Evolutionary conservation across 2,888 invertebrate species (phyloP), one percentile per base, ranked within the genome.

Genomic region (Callyntrura sp.): DNA sequence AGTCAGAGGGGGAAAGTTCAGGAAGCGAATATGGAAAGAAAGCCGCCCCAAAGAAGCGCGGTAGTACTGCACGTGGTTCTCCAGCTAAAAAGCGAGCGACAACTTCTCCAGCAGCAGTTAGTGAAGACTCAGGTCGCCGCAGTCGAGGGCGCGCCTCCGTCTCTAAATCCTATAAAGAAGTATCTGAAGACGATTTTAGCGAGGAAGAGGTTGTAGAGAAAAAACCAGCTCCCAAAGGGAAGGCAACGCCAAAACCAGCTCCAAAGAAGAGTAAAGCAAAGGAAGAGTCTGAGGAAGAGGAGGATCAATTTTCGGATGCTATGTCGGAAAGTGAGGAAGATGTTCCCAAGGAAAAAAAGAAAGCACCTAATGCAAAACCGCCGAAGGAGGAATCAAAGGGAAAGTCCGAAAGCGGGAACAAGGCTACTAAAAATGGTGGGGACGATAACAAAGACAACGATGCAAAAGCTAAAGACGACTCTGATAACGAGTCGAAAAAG

Each of bases 21-120:
- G 93, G 93, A 28, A 92, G 92, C 79, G 93, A 93, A 62, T 93
- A 93, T 76, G 93, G 93, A 8, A 92, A 92, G 45, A 93, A 93
- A 90, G 55, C 86, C 0, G 43, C 70, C 14, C 81, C 88, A 0
- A 92, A 92, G 79, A 91, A 91, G 78, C 62, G 84, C n/a, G 85
- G 84, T 3, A 79, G 60, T 60, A 60, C 62, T 60, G 17, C 83
- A 6, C 88, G 83, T 35, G 83, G 76, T 43, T 84, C 90, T 62
- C 85, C 90, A 23, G 90, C 81, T 17, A 90, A 82, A 43, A 88
- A 84, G 43, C 83, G 73, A 14, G 51, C 90, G 20, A 57, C 86
- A 20, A 57, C 62, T 14, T 81, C 90, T 70, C 76, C 84, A 9
- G 84, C 82, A 79, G 8, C 91, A 20, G 68, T 87, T 55, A 81